Base-by-base conservation (phyloP, 2,888 invertebrate species). In the Metellina segmentata region DNA sequence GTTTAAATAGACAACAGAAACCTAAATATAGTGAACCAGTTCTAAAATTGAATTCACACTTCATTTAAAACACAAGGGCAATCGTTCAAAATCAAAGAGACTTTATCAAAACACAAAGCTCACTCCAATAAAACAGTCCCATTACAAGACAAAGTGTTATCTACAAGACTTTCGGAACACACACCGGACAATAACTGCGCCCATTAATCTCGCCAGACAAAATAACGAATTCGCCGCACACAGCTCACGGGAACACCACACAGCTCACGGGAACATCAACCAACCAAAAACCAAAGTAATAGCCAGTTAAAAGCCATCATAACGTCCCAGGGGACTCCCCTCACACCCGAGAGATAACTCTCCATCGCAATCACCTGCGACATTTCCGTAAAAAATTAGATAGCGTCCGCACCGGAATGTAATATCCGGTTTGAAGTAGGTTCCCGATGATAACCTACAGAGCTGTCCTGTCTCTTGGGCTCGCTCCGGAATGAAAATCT, bases 361-460 rank as follows among this genome's bases (percentile, higher is more conserved):
- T 52, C 52, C 52, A 72, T 7, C 61, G 16, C 53, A 85, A 85
- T 85, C 51, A 85, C 74, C 83, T 13, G 52, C 34, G 20, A 78
- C 19, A 20, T 20, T 79, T 79, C 79, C 79, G 53, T 13, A 74
- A 85, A 83, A 85, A 34, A 83, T 53, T 52, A 52, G 74, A 74
- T 75, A 61, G 49, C 51, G 19, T 82, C 51, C 49, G 19, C 53
- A 48, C 51, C 20, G 53, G 83, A 53, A 75, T 51, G 34, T 85
- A 52, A 74, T 72, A 85, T 85, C 83, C 83, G 48, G 34, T 19
- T 16, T 11, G 11, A 16, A 74, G 61, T 16, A 13, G 74, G 70
- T 9, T 34, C 13, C 34, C 34, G 34, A 34, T 7, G n/a, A 49
- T 77, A 49, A 48, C 13, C 34, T 16, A 78, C 4, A 71, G 2